Evolutionary conservation across 1,140 invertebrate species (phyloP).

Genomic region (Bombus waltoni): DNA sequence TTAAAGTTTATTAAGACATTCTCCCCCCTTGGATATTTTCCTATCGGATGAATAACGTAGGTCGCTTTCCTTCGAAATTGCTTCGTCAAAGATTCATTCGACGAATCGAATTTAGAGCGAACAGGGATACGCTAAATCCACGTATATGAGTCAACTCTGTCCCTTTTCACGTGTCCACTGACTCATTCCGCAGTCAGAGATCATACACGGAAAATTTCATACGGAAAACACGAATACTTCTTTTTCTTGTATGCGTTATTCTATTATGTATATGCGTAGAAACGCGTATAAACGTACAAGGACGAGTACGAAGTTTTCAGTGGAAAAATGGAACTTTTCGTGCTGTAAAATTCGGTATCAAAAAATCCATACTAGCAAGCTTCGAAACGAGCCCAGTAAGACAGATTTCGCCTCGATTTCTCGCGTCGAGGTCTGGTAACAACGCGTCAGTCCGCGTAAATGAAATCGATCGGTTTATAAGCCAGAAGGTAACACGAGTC

Average conservation of each 20-base stretch:
- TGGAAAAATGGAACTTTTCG: not conserved
- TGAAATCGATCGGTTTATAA: constrained; percentile 68
- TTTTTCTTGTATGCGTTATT: too few relatives aligned
- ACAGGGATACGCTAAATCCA: too few relatives aligned
- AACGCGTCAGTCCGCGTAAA: constrained; percentile 44
- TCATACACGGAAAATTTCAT: not conserved
- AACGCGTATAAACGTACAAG: not conserved
- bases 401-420: not conserved
- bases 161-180: too few relatives aligned
- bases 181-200: too few relatives aligned
- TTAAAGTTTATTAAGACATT: not conserved
- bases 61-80: not conserved
- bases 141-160: too few relatives aligned
- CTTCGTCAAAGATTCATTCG: too few relatives aligned
- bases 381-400: not conserved
- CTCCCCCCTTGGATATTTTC: not conserved
- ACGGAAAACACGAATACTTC: too few relatives aligned
- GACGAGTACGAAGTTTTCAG: not conserved
- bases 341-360: not conserved
- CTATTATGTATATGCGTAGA: not conserved
- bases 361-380: too few relatives aligned
- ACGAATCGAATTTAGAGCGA: too few relatives aligned
- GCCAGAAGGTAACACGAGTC: constrained; percentile 17
- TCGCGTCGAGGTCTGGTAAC: not conserved
- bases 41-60: not conserved